These are phyloP conservation scores for Arion vulgaris DNA, from an alignment of 1,140 invertebrate species.

Conservation along the genomic window DNA sequence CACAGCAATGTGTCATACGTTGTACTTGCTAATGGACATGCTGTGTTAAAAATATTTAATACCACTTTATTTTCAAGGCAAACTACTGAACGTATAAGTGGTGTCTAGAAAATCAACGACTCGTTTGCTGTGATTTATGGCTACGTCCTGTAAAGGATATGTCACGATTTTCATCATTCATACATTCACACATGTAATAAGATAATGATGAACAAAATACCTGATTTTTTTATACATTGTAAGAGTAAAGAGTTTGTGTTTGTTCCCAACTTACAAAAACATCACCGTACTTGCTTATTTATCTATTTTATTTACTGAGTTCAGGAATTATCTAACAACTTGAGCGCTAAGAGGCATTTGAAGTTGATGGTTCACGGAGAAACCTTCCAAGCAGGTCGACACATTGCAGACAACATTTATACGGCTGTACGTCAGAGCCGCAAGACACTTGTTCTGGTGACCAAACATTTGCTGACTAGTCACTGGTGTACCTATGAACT, in stretches of 20 bases:
- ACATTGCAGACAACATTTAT: conserved; percentile 32
- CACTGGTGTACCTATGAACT: conserved; percentile 30
- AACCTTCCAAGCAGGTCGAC: background rate
- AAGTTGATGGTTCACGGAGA: conserved; percentile 12
- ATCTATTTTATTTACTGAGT: background rate
- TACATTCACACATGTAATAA: too few species aligned
- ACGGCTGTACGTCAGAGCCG: background rate
- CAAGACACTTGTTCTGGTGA: conserved; percentile 19
- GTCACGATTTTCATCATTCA: too few species aligned
- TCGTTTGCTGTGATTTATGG: too few species aligned
- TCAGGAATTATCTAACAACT: background rate
- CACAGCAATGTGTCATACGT: too few species aligned
- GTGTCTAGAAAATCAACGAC: too few species aligned
- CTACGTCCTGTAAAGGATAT: too few species aligned
- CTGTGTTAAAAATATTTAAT: too few species aligned
- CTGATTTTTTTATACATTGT: too few species aligned
- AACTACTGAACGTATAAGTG: too few species aligned
- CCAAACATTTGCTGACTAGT: conserved; percentile 2
- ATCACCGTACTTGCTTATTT: background rate
- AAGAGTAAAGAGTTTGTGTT: background rate
- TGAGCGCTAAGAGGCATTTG: background rate
- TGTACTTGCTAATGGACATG: too few species aligned
- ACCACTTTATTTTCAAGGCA: too few species aligned
- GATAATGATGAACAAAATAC: too few species aligned
- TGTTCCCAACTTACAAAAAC: background rate